Evolutionary conservation across 2,888 invertebrate species (phyloP), one percentile per base, ranked within the genome.

Genomic region (Diaphora mendica): DNA sequence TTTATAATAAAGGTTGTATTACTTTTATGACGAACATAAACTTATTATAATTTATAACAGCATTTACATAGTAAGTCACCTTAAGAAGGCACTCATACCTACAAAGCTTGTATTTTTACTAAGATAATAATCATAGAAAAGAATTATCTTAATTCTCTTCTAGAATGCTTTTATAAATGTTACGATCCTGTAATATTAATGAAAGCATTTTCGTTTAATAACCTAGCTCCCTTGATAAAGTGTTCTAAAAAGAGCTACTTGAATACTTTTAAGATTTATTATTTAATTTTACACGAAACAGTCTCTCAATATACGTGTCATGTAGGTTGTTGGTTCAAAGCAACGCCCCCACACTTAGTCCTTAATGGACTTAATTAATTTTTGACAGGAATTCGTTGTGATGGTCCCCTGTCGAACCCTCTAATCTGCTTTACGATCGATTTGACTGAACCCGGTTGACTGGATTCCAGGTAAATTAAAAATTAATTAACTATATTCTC

Each of bases 311-410:
- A 39, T 26, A 59, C 59, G 67, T 73, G 51, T 48, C 13, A 73
- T 64, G 33, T 74, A 70, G n/a, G 20, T 42, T 62, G 64, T 71
- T 78, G 72, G 79, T 76, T 77, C 73, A 78, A 71, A 71, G 65
- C 64, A 59, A 59, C 64, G 39, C 44, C 71, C 64, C 67, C 33
- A 73, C 75, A 82, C 82, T 82, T 81, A 80, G 77, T 82, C 82
- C 82, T 86, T 86, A 87, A 87, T 87, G 85, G 85, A 87, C 83
- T 88, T 89, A 89, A 90, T 90, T 89, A 90, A 89, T 89, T 91
- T 91, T 90, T 90, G 90, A 91, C 91, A 87, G 87, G 87, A 88
- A 88, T 88, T 88, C 85, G 80, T 85, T 85, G 82, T 85, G 85
- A 86, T 85, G 82, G 82, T 83, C 83, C 84, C 78, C 77, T 78